Base-by-base conservation (phyloP, 2,113 vertebrate species). In the Gnathonemus echidnorhynchus region DNA sequence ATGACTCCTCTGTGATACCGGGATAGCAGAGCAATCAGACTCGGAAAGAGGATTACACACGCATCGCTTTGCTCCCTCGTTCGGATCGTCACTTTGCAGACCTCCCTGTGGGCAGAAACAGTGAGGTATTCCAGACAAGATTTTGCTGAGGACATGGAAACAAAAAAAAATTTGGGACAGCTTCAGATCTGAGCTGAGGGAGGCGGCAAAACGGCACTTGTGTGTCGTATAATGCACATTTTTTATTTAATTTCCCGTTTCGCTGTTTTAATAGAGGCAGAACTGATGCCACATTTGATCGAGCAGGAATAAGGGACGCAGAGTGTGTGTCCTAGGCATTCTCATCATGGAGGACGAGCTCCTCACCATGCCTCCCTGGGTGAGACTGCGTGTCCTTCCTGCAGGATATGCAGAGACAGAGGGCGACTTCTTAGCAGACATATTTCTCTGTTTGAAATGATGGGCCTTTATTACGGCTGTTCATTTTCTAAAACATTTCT, bases 11-110 rank as follows among this genome's bases (percentile, higher is more conserved):
- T 89, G 91, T 89, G 91, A 91, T 90, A 90, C 92, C 93, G 92
- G 91, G 92, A 94, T 93, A 92, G 93, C 91, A 90, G 91, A 93
- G 90, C 91, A 93, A 90, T 92, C 6, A n/a, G 27, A 89, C 91
- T 83, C 88, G 90, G 88, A 91, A 89, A 93, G 89, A 89, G 92
- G 93, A 93, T 93, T 93, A 93, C 91, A 9, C 87, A 87, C 1
- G 77, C 86, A 93, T 89, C 90, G 80, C 11, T 42, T 8, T 86
- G 48, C 85, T 88, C 35, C 66, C 80, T 24, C 83, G 15, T 70
- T 87, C 3, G n/a, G 56, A 58, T 87, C 48, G 39, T 19, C 66
- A 3, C 45, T 74, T 85, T 31, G 53, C 53, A 31, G 70, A 39
- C 27, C 52, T 53, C 85, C 56, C 46, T 21, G 88, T 35, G 50